These are phyloP conservation scores for Antennarius striatus DNA, from an alignment of 2,113 vertebrate species.

Conservation along the genomic window DNA sequence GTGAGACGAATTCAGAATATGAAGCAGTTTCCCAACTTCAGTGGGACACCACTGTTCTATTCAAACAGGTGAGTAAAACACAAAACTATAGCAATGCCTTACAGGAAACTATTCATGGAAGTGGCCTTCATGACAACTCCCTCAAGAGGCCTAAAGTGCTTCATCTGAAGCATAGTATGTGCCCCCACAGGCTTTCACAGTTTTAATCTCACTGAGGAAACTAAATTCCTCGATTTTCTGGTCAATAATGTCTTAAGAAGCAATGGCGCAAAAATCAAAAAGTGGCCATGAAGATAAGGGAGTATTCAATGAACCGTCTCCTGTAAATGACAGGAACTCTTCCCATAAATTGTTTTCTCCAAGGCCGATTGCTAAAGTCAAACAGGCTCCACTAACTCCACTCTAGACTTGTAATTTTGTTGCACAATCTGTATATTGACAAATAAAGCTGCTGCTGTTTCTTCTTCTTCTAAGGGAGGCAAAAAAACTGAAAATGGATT, in stretches of 20 bases:
- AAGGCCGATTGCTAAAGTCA: not conserved
- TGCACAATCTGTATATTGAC: too few species aligned
- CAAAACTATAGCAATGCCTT: conserved; percentile 28
- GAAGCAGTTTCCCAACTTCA: not conserved
- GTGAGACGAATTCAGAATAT: conserved; percentile 20
- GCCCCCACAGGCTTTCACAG: conserved; percentile 25
- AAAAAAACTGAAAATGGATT: too few species aligned
- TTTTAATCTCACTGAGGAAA: conserved; percentile 44
- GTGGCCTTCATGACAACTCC: conserved; percentile 32
- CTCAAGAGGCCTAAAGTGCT: conserved; percentile 49
- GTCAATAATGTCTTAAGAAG: conserved; percentile 37
- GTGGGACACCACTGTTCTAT: not conserved
- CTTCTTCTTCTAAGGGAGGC: too few species aligned
- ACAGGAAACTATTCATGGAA: conserved; percentile 40
- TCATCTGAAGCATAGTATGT: conserved; percentile 36
- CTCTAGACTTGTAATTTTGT: too few species aligned
- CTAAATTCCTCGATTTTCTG: conserved; percentile 40
- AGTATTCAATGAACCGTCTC: conserved; percentile 28
- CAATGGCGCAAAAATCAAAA: conserved; percentile 1
- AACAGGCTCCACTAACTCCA: too few species aligned
- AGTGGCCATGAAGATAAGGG: conserved; percentile 24
- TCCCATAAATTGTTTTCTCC: conserved; percentile 26
- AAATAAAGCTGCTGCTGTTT: too few species aligned
- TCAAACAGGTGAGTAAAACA: conserved; percentile 52
- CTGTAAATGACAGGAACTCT: conserved; percentile 25